Percentiles rank a stretch among this genome's conserved stretches.
These are phyloP conservation scores for Heloderma charlesbogerti DNA, from an alignment of 2,113 vertebrate species.

Conservation along the genomic window DNA sequence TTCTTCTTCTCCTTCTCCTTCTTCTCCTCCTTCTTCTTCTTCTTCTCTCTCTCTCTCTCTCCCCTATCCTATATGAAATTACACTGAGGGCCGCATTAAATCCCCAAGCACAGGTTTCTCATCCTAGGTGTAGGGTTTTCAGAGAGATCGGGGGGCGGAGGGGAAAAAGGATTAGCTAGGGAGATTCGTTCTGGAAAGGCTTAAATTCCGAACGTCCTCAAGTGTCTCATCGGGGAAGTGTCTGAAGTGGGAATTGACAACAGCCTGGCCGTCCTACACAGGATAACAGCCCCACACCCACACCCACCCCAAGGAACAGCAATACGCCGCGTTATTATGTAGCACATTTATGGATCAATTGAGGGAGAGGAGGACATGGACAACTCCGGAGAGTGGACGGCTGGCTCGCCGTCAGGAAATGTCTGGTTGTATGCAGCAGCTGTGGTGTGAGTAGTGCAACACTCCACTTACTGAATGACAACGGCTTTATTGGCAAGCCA, in stretches of 20 bases:
- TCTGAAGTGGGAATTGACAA: neutral
- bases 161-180: neutral
- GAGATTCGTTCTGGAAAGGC: neutral
- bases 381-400: constrained; percentile 74
- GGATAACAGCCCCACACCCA: neutral
- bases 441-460: constrained; percentile 86
- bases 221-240: neutral
- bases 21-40: too few relatives aligned
- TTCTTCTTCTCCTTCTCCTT: too few relatives aligned
- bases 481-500: constrained; percentile 94
- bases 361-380: constrained; percentile 42
- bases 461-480: constrained; percentile 92
- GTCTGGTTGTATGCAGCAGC: constrained; percentile 86
- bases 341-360: constrained; percentile 18
- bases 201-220: neutral
- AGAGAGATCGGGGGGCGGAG: too few relatives aligned
- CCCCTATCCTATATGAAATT: too few relatives aligned
- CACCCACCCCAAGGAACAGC: neutral
- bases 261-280: neutral
- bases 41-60: too few relatives aligned
- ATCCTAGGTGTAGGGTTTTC: too few relatives aligned
- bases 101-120: too few relatives aligned
- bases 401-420: constrained; percentile 87
- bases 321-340: neutral
- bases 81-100: too few relatives aligned